Conservation (phyloP, 2,113 vertebrate genomes). For the Anoplopoma fimbria region DNA sequence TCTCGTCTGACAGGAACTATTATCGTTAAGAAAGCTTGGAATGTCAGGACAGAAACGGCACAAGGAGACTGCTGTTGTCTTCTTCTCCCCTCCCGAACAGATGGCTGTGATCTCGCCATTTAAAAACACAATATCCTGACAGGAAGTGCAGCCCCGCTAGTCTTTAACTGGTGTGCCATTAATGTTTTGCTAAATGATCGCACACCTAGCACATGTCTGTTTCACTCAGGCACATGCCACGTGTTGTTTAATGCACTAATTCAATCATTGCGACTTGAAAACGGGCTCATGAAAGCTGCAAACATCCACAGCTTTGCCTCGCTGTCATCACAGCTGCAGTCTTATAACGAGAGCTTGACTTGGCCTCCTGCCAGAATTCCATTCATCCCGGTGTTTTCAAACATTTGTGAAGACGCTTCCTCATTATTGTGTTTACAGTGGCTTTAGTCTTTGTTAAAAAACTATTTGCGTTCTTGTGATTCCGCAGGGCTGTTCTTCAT, state of each 20-base stretch:
- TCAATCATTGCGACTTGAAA: slow-evolving; percentile 61
- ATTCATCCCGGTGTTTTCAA: slow-evolving; percentile 68
- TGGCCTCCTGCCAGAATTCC: slow-evolving; percentile 56
- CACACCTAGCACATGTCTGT: slow-evolving; percentile 69
- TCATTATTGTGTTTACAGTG: slow-evolving; percentile 71
- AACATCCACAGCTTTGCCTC: slow-evolving; percentile 62
- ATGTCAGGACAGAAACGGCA: not conserved
- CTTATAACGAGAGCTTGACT: slow-evolving; percentile 58
- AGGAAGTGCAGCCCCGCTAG: slow-evolving; percentile 45
- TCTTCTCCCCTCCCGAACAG: slow-evolving; percentile 26
- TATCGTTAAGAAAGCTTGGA: slow-evolving; percentile 9
- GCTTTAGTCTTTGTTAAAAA: slow-evolving; percentile 60
- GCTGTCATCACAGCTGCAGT: slow-evolving; percentile 71
- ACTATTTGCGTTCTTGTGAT: slow-evolving; percentile 61
- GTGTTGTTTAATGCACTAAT: slow-evolving; percentile 60
- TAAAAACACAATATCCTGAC: slow-evolving; percentile 58
- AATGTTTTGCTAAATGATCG: slow-evolving; percentile 72
- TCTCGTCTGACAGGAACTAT: not conserved
- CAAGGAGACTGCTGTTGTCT: not conserved
- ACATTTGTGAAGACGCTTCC: slow-evolving; percentile 64
- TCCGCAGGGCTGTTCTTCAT: slow-evolving; percentile 94
- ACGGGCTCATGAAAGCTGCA: slow-evolving; percentile 53
- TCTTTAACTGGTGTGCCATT: slow-evolving; percentile 43
- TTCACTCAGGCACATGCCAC: slow-evolving; percentile 45
- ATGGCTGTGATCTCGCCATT: slow-evolving; percentile 43